Base-by-base conservation (phyloP, 1,140 invertebrate species). In the Lutraria rhynchaena region DNA sequence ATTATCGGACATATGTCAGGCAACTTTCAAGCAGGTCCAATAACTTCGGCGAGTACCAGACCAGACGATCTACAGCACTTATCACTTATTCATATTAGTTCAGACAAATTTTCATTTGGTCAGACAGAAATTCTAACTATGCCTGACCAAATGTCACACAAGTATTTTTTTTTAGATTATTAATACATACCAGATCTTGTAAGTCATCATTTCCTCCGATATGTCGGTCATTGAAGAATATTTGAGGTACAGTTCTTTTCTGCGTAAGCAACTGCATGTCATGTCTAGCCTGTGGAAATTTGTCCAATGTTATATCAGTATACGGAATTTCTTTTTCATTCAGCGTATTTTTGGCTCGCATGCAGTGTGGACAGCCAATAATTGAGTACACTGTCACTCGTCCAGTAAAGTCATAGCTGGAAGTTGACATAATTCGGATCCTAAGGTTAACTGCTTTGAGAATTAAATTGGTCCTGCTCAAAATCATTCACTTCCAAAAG, bases 311-410 rank as follows among this genome's bases (percentile, higher is more conserved):
- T 17, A 92, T 81, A 58, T 91, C 91, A 13, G 69, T 85, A 65
- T 87, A 92, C 0, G 90, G 88, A 22, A 92, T 73, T 2, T 76
- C 76, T 0, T 87, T 67, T 65, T 90, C 84, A 31, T 87, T 85
- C 35, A 92, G 80, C 0, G 86, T 85, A 51, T 86, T 86, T 80
- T 92, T 92, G 5, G 90, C 90, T 35, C 75, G 71, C 86, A 91
- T 89, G 61, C 91, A 92, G 63, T 91, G 90, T 15, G 90, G 90
- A 71, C 91, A 92, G 13, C 90, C 91, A 17, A 88, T 41, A 29
- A 91, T 90, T 0, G 90, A 90, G 63, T 92, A 92, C 0, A 92
- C 87, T 0, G 90, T 7, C 27, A 92, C 86, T 37, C 85, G 77
- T 24, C 91, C 91, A 78, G 89, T 87, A 17, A 90, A 13, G 1